Evolutionary conservation across 2,888 invertebrate species (phyloP), one percentile per base, ranked within the genome.

Genomic region (Heteropelma amictum): DNA sequence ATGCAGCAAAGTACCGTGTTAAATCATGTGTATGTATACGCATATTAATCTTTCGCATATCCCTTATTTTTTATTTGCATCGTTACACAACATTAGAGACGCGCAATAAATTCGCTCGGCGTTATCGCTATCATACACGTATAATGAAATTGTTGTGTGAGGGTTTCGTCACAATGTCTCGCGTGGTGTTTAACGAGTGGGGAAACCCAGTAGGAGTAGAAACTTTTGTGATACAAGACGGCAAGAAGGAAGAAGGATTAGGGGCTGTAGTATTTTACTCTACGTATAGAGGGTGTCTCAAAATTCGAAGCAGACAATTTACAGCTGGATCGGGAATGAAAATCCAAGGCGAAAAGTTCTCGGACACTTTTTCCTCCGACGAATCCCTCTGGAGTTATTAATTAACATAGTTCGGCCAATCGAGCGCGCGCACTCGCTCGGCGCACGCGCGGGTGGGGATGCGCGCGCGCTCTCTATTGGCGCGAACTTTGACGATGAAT

Each of bases 161-260:
- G 70, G 69, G 71, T 79, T 76, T 79, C 76, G 79, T 73, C 76
- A 77, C 69, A 63, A 68, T 77, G 45, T 70, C 19, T 65, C 45
- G 38, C 42, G 64, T 40, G 45, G 51, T 51, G 45, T n/a, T 72
- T 60, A 45, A 64, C 53, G 64, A 30, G 33, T 33, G 54, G 33
- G 70, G 28, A 28, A n/a, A n/a, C n/a, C n/a, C n/a, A n/a, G n/a
- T n/a, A 21, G 63, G 28, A 49, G 40, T 21, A 38, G 38, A n/a
- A 56, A 47, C 33, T 14, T 5, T 47, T 28, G 47, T 33, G 65
- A 40, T 42, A 28, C 33, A 14, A 68, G 28, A 49, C 23, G 49
- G 33, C 61, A 58, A 76, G 72, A 53, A 56, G 72, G 67, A 72
- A 71, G 61, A 67, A 68, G 67, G 71, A 67, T 65, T 54, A 54